Percentiles rank a stretch among this genome's conserved stretches.
These are phyloP conservation scores for Rugalucina vietnamica DNA, from an alignment of 2,888 invertebrate genomes.

Conservation along the genomic window DNA sequence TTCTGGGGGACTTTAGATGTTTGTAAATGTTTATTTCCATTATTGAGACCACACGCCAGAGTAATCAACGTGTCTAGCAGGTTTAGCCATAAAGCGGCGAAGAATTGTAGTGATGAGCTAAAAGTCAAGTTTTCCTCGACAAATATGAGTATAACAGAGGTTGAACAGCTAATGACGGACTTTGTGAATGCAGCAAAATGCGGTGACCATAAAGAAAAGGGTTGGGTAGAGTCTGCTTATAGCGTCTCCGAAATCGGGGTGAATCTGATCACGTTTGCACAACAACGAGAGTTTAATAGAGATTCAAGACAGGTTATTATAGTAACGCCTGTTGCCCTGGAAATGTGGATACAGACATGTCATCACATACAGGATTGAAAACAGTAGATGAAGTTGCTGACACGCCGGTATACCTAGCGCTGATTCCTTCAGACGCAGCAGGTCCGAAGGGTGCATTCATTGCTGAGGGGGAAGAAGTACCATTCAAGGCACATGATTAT, in stretches of 20 bases:
- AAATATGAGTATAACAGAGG: not conserved
- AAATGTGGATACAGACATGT: conserved; percentile 92
- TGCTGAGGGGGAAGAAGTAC: conserved; percentile 47
- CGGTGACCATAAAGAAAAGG: conserved; percentile 84
- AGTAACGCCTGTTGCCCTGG: conserved; percentile 89
- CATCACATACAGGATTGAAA: conserved; percentile 87
- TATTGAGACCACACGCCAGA: conserved; percentile 88
- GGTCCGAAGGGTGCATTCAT: conserved; percentile 63
- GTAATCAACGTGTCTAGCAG: conserved; percentile 31
- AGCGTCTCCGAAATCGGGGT: conserved; percentile 90
- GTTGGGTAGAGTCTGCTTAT: conserved; percentile 89
- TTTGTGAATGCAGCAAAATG: conserved; percentile 83
- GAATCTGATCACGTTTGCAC: conserved; percentile 88
- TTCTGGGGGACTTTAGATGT: conserved; percentile 88
- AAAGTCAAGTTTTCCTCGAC: too few relatives aligned
- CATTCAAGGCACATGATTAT: too few relatives aligned
- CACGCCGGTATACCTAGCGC: conserved; percentile 67
- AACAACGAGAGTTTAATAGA: conserved; percentile 87
- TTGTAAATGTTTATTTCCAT: conserved; percentile 89
- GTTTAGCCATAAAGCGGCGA: not conserved
- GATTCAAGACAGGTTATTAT: conserved; percentile 86
- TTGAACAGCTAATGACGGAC: not conserved
- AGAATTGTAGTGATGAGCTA: conserved; percentile 26
- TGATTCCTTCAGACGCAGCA: conserved; percentile 56
- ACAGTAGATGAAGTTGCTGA: conserved; percentile 84